Percentiles rank a stretch among this genome's conserved stretches.
These are phyloP conservation scores for Sesamia nonagrioides DNA, from an alignment of 1,140 invertebrate genomes.

Conservation along the genomic window DNA sequence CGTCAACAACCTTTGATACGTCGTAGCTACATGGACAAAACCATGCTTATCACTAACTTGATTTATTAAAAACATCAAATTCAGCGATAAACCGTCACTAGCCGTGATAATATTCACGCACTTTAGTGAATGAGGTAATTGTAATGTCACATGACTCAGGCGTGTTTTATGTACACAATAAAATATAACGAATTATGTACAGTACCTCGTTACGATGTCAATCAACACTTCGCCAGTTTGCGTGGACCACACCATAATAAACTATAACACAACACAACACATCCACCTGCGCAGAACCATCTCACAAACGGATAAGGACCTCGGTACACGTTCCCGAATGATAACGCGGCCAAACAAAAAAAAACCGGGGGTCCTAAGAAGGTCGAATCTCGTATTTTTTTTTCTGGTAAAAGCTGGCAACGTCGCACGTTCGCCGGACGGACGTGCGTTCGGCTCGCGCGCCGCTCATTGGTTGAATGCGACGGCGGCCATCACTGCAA, in stretches of 20 bases:
- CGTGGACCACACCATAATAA: conserved; percentile 85
- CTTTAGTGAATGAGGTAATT: conserved; percentile 49
- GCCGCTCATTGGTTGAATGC: conserved; percentile 83
- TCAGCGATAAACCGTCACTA: conserved; percentile 44
- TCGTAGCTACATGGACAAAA: conserved; percentile 18
- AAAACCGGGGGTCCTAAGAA: conserved; percentile 86
- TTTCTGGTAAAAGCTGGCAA: conserved; percentile 83
- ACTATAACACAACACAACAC: conserved; percentile 78
- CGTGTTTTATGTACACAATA: conserved; percentile 53
- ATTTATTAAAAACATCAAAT: conserved; percentile 45
- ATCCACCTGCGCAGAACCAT: conserved; percentile 78
- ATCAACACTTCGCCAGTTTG: conserved; percentile 82
- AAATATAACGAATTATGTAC: conserved; percentile 53
- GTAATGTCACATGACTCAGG: conserved; percentile 69
- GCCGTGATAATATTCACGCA: conserved; percentile 42
- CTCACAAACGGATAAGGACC: conserved; percentile 79
- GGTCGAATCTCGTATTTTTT: conserved; percentile 85
- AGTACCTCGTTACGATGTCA: conserved; percentile 82
- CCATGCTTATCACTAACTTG: conserved; percentile 40
- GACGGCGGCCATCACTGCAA: conserved; percentile 81
- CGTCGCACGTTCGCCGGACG: conserved; percentile 80
- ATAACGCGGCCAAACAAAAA: conserved; percentile 86
- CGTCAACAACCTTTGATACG: conserved; percentile 45
- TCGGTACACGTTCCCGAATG: conserved; percentile 78
- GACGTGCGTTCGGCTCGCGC: conserved; percentile 83